These are phyloP conservation scores for Athetis lepigone DNA, from an alignment of 2,888 invertebrate species.

Conservation along the genomic window DNA sequence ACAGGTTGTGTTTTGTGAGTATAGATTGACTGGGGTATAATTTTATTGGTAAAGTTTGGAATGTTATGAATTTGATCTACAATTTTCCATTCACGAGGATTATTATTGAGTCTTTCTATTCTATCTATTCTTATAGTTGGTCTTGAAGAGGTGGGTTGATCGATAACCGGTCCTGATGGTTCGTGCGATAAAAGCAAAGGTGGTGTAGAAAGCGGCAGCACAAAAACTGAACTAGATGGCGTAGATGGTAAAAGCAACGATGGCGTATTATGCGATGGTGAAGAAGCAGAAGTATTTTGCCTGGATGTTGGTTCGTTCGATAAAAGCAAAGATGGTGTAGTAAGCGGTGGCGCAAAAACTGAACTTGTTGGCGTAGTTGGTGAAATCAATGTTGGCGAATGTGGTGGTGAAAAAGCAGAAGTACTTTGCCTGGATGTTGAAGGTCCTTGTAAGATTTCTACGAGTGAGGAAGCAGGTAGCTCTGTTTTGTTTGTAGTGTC, in stretches of 20 bases:
- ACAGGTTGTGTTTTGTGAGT: slow-evolving; percentile 16
- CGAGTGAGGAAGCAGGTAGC: slow-evolving; percentile 17
- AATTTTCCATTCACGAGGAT: slow-evolving; percentile 7
- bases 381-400: slow-evolving; percentile 5
- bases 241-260: slow-evolving; percentile 12
- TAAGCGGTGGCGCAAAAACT: slow-evolving; percentile 18
- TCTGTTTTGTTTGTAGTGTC: slow-evolving; percentile 14
- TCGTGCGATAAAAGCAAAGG: slow-evolving; percentile 13
- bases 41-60: slow-evolving; percentile 11
- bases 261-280: slow-evolving; percentile 15
- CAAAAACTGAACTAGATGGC: slow-evolving; percentile 18
- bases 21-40: slow-evolving; percentile 8
- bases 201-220: slow-evolving; percentile 10
- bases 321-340: slow-evolving; percentile 10
- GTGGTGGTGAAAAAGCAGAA: slow-evolving; percentile 12
- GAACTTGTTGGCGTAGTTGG: slow-evolving; percentile 13
- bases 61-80: slow-evolving; percentile 6
- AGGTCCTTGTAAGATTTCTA: slow-evolving; percentile 23
- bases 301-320: slow-evolving; percentile 15
- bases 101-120: slow-evolving; percentile 12
- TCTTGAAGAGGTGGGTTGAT: slow-evolving; percentile 15
- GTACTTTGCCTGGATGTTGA: slow-evolving; percentile 26
- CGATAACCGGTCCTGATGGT: slow-evolving; percentile 5
- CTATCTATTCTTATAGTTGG: slow-evolving; percentile 14
- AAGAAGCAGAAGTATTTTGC: slow-evolving; percentile 19